Conservation (phyloP, 2,113 vertebrate species). For the Istiophorus platypterus region DNA sequence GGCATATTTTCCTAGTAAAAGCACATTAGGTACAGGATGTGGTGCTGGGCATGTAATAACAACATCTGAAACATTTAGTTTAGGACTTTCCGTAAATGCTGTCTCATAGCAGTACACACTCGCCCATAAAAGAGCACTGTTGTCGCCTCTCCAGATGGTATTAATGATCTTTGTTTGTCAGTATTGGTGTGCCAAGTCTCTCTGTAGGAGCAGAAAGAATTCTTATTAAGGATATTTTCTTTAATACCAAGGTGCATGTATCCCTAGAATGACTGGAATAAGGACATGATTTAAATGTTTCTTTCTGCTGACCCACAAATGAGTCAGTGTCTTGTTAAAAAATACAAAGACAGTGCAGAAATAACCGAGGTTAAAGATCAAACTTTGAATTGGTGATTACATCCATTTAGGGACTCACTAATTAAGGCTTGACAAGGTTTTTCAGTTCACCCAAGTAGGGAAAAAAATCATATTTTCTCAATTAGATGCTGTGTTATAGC, state of each 20-base stretch:
- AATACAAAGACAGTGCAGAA: not conserved
- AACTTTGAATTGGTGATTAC: slow-evolving; percentile 22
- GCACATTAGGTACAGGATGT: slow-evolving; percentile 31
- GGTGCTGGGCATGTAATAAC: slow-evolving; percentile 7
- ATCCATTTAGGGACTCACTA: slow-evolving; percentile 11
- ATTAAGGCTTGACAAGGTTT: not conserved
- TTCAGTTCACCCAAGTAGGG: not conserved
- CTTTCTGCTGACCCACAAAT: not conserved
- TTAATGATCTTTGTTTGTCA: slow-evolving; percentile 50
- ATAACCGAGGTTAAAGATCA: slow-evolving; percentile 1
- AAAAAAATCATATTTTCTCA: not conserved
- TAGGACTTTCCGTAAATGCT: slow-evolving; percentile 43
- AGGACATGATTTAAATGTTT: not conserved
- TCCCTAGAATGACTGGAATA: not conserved
- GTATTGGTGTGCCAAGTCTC: slow-evolving; percentile 8
- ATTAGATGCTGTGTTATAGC: not conserved
- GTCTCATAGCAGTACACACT: slow-evolving; percentile 19
- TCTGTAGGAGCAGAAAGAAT: slow-evolving; percentile 8
- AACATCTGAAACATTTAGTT: slow-evolving; percentile 43
- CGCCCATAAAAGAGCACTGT: slow-evolving; percentile 27
- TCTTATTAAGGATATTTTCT: not conserved
- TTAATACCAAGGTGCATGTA: not conserved
- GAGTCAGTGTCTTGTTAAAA: not conserved
- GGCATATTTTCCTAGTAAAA: slow-evolving; percentile 43
- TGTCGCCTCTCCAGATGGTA: slow-evolving; percentile 35